Evolutionary conservation across 1,140 invertebrate genomes (phyloP), one percentile per base, ranked within the genome.

Genomic region (Trichonephila clavata): DNA sequence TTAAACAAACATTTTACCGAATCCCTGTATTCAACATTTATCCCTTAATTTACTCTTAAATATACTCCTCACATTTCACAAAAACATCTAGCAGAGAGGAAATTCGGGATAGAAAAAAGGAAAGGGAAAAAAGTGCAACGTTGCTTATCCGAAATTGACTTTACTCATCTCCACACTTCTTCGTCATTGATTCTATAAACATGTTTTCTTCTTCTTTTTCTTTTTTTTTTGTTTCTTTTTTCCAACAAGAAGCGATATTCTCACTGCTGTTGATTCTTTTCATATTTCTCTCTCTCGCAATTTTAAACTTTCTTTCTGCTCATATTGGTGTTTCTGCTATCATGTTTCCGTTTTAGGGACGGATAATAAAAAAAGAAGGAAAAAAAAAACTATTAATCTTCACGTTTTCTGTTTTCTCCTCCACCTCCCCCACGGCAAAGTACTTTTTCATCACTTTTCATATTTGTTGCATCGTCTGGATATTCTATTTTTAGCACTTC

Each of bases 361-460:
- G 50, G 50, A 50, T 50, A 50, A 50, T 50, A 50, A 50, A 50
- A 50, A 50, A 50, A 50, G 1, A 8, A 13, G 7, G 1, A 18
- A 27, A 63, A 18, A 63, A 63, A 63, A 63, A 77, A 77, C 14
- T 77, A 77, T 77, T 77, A 77, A 77, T 77, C 24, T 77, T 77
- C 71, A 14, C 14, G 20, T 39, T 27, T 39, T 39, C 24, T 77
- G 14, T 24, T 77, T n/a, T 77, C 24, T 4, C 71, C 18, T 39
- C 24, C n/a, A 3, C 61, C 21, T 7, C 61, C 21, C 61, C 21
- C 20, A 63, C 18, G 61, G 61, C 18, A 63, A 63, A 63, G 16
- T 77, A 27, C 71, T 77, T 77, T 77, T 77, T 77, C 71, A 39
- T 27, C 71, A 77, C 71, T 77, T 77, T 77, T 77, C 71, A 77